Evolutionary conservation across 1,140 invertebrate genomes (phyloP).

Genomic region (Macrostomum lignano): DNA sequence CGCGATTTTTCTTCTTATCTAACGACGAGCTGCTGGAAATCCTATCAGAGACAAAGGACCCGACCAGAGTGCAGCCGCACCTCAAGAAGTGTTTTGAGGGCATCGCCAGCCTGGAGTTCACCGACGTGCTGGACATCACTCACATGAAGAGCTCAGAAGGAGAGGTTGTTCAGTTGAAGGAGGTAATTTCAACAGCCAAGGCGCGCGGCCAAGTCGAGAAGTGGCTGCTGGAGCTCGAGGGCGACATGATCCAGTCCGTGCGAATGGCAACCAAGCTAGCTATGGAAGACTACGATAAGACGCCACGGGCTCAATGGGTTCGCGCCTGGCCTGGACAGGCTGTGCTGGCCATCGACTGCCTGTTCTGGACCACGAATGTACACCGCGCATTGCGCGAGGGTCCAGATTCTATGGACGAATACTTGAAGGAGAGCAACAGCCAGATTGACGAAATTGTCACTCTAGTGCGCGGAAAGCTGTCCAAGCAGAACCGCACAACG

Average conservation of each 20-base stretch:
- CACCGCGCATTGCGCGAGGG: slow-evolving; percentile 31
- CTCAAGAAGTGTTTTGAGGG: slow-evolving; percentile 72
- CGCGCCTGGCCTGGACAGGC: slow-evolving; percentile 58
- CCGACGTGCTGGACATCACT: slow-evolving; percentile 51
- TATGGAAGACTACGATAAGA: slow-evolving; percentile 38
- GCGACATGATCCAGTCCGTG: slow-evolving; percentile 57
- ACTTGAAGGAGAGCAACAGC: slow-evolving; percentile 38
- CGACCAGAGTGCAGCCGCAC: slow-evolving; percentile 78
- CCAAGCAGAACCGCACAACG: slow-evolving; percentile 58
- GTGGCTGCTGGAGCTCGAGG: slow-evolving; percentile 67
- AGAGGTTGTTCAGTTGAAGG: slow-evolving; percentile 44
- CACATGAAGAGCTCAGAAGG: slow-evolving; percentile 62
- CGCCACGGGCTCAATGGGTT: slow-evolving; percentile 45
- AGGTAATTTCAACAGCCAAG: slow-evolving; percentile 50
- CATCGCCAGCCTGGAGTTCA: slow-evolving; percentile 55
- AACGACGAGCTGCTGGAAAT: slow-evolving; percentile 86
- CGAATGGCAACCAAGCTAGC: slow-evolving; percentile 36
- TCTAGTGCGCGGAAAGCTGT: slow-evolving; percentile 53
- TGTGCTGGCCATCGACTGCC: slow-evolving; percentile 54
- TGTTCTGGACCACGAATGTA: slow-evolving; percentile 53
- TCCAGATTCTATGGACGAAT: slow-evolving; percentile 30
- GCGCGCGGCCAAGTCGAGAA: slow-evolving; percentile 74
- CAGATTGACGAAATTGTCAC: slow-evolving; percentile 62
- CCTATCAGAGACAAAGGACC: slow-evolving; percentile 79
- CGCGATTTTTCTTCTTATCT: slow-evolving; percentile 81